These are phyloP conservation scores for Laothoe populi DNA, from an alignment of 2,888 invertebrate species.

Conservation along the genomic window DNA sequence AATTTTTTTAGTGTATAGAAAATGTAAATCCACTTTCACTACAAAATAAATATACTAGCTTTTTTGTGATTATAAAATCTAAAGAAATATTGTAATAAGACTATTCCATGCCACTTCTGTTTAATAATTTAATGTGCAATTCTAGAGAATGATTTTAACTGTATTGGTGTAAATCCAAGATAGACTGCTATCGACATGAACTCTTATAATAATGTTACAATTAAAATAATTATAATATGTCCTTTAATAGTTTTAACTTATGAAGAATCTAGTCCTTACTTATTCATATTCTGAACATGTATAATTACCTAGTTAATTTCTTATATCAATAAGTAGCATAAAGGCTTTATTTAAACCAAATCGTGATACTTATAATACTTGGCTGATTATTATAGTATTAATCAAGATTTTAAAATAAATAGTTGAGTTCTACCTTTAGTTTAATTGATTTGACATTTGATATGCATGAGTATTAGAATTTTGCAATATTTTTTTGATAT, in stretches of 20 bases:
- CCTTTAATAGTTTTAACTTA: constrained; percentile 6
- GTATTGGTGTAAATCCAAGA: constrained; percentile 18
- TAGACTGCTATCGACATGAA: constrained; percentile 11
- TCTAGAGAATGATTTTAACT: constrained; percentile 2
- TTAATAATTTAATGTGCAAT: constrained; percentile 11
- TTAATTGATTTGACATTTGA: background rate
- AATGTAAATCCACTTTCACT: no score
- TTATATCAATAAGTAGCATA: constrained; percentile 1
- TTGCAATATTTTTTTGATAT: no score
- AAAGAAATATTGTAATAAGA: no score
- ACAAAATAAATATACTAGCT: no score
- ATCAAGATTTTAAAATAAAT: background rate
- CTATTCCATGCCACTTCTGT: background rate
- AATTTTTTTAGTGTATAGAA: no score
- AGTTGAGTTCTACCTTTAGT: background rate
- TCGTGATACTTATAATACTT: background rate
- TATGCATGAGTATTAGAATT: background rate
- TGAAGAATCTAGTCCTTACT: constrained; percentile 18
- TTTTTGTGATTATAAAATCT: background rate
- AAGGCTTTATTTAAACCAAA: constrained; percentile 22
- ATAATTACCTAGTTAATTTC: constrained; percentile 9
- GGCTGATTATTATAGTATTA: background rate
- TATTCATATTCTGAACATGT: constrained; percentile 10
- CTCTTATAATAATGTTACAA: background rate
- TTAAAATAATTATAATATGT: constrained; percentile 12